phyloP scores from a whole-genome alignment of 2,888 invertebrate species.

The Tipula unca region DNA sequence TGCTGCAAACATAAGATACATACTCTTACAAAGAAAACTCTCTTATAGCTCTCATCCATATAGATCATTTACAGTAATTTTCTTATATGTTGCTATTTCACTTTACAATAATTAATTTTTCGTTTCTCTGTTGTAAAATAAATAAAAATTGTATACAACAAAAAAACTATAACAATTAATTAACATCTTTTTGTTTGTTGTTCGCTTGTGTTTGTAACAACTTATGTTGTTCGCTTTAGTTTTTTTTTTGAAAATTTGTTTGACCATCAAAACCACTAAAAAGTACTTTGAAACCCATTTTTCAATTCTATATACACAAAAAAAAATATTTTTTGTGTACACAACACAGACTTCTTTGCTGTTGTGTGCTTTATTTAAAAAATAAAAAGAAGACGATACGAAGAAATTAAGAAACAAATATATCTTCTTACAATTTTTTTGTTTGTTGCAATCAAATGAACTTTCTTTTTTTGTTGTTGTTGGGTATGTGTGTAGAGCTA shows the following conservation, averaged over 20 bases:
- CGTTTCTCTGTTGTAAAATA: neutral
- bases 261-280: neutral
- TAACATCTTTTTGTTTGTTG: neutral
- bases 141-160: too few relatives aligned
- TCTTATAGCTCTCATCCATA: neutral
- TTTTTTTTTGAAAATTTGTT: neutral
- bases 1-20: too few relatives aligned
- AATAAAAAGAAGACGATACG: neutral
- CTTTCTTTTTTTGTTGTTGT: neutral
- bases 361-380: neutral
- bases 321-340: neutral
- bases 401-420: neutral
- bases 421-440: neutral
- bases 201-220: neutral
- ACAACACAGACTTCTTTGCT: neutral
- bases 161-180: neutral
- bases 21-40: neutral
- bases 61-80: neutral
- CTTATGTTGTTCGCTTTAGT: neutral
- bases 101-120: neutral
- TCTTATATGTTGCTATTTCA: neutral
- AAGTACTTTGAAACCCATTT: slow-evolving; percentile 8
- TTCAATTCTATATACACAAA: neutral
- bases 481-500: neutral
- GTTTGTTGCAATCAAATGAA: neutral